Percentiles rank a stretch among this genome's conserved stretches.
These are phyloP conservation scores for Hylaea fasciaria DNA, from an alignment of 2,888 invertebrate genomes.

Conservation along the genomic window DNA sequence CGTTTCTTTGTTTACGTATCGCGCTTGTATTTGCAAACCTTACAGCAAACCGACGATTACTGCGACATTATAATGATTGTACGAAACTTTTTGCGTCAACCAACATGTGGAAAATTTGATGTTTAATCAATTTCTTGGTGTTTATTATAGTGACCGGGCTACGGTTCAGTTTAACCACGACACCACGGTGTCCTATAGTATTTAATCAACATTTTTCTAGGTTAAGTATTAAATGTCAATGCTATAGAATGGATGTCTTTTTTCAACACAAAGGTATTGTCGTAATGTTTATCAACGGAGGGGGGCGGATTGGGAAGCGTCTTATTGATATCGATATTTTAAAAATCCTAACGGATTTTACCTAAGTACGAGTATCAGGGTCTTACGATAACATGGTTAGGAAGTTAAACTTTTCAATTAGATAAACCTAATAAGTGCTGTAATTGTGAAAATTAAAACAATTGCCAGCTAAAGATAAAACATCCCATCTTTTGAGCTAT, in stretches of 20 bases:
- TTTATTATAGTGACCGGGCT: slow-evolving; percentile 17
- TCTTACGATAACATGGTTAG: slow-evolving; percentile 69
- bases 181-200: slow-evolving; percentile 3
- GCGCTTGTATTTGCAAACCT: not conserved
- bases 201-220: slow-evolving; percentile 15
- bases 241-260: slow-evolving; percentile 35
- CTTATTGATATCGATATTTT: slow-evolving; percentile 23
- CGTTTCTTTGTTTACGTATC: not conserved
- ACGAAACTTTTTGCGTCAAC: not conserved
- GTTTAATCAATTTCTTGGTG: slow-evolving; percentile 11
- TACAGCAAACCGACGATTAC: slow-evolving; percentile 5
- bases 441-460: slow-evolving; percentile 54
- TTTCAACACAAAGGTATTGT: slow-evolving; percentile 29
- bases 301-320: slow-evolving; percentile 15
- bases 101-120: not conserved
- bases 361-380: slow-evolving; percentile 73
- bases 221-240: slow-evolving; percentile 9
- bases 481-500: slow-evolving; percentile 9
- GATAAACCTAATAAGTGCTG: slow-evolving; percentile 52
- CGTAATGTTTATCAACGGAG: slow-evolving; percentile 24
- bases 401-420: slow-evolving; percentile 65
- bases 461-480: slow-evolving; percentile 52
- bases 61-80: slow-evolving; percentile 2
- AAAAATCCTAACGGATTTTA: slow-evolving; percentile 42
- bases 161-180: slow-evolving; percentile 10